Percentiles rank a stretch among this genome's conserved stretches.
Evolutionary conservation across 2,797 vertebrate species (phyloP).

Genomic region (Anabas testudineus): DNA sequence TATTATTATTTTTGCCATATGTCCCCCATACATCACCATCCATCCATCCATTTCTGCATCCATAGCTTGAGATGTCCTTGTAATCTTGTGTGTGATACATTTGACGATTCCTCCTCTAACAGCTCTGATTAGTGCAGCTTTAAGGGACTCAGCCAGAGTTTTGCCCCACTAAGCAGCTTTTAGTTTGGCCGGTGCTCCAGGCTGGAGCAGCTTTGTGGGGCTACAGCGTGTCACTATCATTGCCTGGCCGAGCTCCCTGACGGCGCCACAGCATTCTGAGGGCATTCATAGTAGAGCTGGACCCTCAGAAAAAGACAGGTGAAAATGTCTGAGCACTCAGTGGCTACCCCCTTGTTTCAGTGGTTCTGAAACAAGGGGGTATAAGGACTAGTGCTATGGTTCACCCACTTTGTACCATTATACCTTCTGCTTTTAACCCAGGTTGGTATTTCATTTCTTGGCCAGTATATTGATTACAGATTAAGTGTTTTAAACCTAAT

Average conservation of each 20-base stretch:
- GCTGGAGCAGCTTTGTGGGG: conserved; percentile 60
- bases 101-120: conserved; percentile 63
- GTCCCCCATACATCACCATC: neutral
- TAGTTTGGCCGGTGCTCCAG: conserved; percentile 43
- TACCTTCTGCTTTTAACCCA: neutral
- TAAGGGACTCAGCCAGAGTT: conserved; percentile 74
- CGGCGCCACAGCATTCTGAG: conserved; percentile 23
- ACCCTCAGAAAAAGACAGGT: conserved; percentile 8
- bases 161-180: conserved; percentile 79
- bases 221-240: conserved; percentile 62
- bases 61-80: conserved; percentile 30
- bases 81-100: conserved; percentile 63
- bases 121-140: conserved; percentile 80
- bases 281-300: conserved; percentile 4
- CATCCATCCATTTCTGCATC: neutral
- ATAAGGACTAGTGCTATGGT: no score
- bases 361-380: no score
- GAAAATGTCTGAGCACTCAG: neutral
- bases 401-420: no score
- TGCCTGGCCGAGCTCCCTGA: conserved; percentile 50
- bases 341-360: no score
- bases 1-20: conserved; percentile 1
- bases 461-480: neutral
- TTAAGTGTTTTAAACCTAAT: conserved; percentile 11
- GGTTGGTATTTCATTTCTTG: neutral